A percentile compares a stretch with the other conserved stretches of the same genome.
Evolutionary conservation across 1,140 invertebrate genomes (phyloP).

Genomic region (Drosophila chauvacae): DNA sequence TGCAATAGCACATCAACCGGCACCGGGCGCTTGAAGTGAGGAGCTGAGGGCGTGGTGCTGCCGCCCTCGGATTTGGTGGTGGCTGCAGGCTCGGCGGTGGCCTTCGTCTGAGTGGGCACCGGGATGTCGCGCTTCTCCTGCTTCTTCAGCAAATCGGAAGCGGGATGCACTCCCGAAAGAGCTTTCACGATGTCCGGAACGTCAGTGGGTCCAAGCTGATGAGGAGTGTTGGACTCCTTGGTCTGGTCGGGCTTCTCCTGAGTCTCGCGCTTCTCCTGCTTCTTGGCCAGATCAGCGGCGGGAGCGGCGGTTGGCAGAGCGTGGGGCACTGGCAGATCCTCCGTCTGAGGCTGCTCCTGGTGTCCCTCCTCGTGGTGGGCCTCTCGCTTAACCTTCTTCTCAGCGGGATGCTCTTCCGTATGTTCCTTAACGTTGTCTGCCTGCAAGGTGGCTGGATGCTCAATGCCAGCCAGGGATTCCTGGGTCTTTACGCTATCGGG

Average conservation of each 20-base stretch:
- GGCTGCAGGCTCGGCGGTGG: constrained; percentile 4
- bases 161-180: background rate
- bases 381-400: background rate
- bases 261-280: constrained; percentile 34
- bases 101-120: constrained; percentile 59
- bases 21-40: constrained; percentile 56
- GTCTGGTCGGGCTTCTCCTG: constrained; percentile 19
- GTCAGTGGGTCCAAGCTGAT: background rate
- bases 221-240: background rate
- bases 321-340: background rate
- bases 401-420: background rate
- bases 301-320: constrained; percentile 3
- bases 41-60: constrained; percentile 20
- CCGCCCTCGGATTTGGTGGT: constrained; percentile 14
- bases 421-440: background rate
- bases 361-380: constrained; percentile 25
- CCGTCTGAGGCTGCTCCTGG: background rate
- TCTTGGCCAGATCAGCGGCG: background rate
- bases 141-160: constrained; percentile 5
- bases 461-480: constrained; percentile 13
- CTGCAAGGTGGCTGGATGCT: background rate
- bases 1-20: constrained; percentile 61
- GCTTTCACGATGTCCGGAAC: background rate
- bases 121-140: constrained; percentile 62
- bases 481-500: constrained; percentile 20